A percentile compares a stretch with the other conserved stretches of the same genome.
phyloP scores from a whole-genome alignment of 2,113 vertebrate genomes.

The Muntiacus reevesi region DNA sequence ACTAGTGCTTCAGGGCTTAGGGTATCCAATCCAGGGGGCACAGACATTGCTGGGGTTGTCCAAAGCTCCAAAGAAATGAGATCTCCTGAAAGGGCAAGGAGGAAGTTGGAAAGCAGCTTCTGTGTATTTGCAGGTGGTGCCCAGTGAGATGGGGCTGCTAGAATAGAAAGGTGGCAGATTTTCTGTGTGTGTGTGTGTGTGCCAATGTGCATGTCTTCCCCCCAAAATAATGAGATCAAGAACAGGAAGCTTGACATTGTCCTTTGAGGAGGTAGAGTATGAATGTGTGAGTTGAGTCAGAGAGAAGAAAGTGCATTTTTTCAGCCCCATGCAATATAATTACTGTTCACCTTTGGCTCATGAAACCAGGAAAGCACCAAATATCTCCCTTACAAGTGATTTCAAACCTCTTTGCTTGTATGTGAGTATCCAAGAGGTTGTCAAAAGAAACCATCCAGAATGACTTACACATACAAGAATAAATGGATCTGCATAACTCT shows the following conservation, averaged over 20 bases:
- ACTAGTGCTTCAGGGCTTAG: not conserved
- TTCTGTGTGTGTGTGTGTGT: fast-evolving
- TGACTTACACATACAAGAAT: not conserved
- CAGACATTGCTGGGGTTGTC: not conserved
- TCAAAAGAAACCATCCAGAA: not conserved
- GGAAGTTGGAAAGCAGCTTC: not conserved
- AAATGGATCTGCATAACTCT: not conserved
- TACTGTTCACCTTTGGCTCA: not conserved
- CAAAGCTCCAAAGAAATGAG: not conserved
- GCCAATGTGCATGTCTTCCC: not conserved
- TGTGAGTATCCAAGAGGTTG: not conserved
- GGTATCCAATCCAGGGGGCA: not conserved
- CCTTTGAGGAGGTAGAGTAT: not conserved
- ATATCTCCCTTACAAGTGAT: not conserved
- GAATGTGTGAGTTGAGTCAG: not conserved
- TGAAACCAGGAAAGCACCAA: not conserved
- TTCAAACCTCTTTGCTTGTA: not conserved
- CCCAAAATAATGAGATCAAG: not conserved
- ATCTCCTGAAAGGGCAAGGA: no score
- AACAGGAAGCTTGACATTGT: not conserved
- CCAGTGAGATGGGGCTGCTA: fast-evolving
- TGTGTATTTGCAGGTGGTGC: fast-evolving
- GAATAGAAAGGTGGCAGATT: not conserved
- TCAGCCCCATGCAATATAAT: no score
- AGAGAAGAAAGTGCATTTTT: not conserved